Evolutionary conservation across 2,113 vertebrate genomes (phyloP), one percentile per base, ranked within the genome.

Genomic region (Seriola quinqueradiata): DNA sequence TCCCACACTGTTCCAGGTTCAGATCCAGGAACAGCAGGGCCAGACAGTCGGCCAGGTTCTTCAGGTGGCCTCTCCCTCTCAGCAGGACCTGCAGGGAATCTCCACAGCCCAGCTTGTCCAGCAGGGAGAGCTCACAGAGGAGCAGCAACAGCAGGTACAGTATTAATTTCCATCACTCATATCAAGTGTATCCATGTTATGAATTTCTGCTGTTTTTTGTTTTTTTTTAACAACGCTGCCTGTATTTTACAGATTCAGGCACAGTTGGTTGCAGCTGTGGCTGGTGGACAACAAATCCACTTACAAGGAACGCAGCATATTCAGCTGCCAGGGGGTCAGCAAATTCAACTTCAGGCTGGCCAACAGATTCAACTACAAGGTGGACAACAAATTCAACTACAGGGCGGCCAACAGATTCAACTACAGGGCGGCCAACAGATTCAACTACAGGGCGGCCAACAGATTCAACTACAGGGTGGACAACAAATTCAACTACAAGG

Each of bases 11-110:
- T 66, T 14, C 8, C 81, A 96, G 95, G 97, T 99, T 91, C 98
- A 99, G 94, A 98, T 99, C 90, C 97, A 99, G 85, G 97, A 97
- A 77, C 97, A 98, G 0, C 97, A 95, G 64, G 96, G 96, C 66
- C 97, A 97, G 89, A 89, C 92, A 10, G 85, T 94, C 16, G 89
- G 96, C 60, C 97, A 97, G 89, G 94, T 96, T 0, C 95, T 97
- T 79, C 97, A 97, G 89, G 93, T 96, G 77, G 86, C 95, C 85
- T 97, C 44, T 81, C 96, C 96, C 85, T 83, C 97, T 93, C 95
- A 98, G 87, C 91, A 97, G 93, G 89, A 98, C 91, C 93, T 99
- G 66, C 98, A 99, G 87, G 98, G 96, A 8, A 95, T 98, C 83
- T 92, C 96, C 90, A 87, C 97, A 95, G 95, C 97, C 75, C 98